These are phyloP conservation scores for Morelia viridis DNA, from an alignment of 2,797 vertebrate species.

Conservation along the genomic window DNA sequence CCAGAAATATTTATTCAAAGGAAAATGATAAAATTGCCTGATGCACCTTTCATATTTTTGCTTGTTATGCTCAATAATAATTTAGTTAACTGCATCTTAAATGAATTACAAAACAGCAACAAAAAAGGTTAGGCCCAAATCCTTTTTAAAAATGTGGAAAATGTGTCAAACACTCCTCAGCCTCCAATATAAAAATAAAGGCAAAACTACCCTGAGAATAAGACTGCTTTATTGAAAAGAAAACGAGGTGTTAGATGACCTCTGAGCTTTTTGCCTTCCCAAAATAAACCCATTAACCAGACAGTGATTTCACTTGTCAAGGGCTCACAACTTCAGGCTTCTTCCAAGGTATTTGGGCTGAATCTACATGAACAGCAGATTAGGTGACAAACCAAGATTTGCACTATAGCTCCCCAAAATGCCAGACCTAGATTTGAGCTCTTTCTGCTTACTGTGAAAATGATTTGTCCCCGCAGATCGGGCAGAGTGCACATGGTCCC, in stretches of 20 bases:
- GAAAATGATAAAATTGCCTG: neutral
- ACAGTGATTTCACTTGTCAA: neutral
- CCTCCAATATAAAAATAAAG: neutral
- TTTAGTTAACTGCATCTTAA: neutral
- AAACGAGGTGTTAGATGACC: neutral
- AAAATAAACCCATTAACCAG: neutral
- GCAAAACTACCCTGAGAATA: neutral
- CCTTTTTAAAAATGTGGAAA: neutral
- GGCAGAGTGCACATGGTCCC: neutral
- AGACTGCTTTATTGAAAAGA: neutral
- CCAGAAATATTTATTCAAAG: slow-evolving; percentile 32
- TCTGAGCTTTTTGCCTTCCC: neutral
- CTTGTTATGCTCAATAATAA: neutral
- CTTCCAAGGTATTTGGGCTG: neutral
- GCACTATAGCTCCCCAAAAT: neutral
- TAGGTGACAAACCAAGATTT: neutral
- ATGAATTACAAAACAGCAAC: neutral
- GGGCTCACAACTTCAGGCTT: neutral
- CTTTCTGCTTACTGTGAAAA: neutral
- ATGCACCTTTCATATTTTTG: neutral
- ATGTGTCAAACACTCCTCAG: neutral
- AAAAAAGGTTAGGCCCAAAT: neutral
- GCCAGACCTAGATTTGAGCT: neutral
- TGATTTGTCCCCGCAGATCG: neutral
- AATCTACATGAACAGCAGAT: neutral